Base-by-base conservation (phyloP, 1,140 invertebrate species). In the Anthonomus grandis region DNA sequence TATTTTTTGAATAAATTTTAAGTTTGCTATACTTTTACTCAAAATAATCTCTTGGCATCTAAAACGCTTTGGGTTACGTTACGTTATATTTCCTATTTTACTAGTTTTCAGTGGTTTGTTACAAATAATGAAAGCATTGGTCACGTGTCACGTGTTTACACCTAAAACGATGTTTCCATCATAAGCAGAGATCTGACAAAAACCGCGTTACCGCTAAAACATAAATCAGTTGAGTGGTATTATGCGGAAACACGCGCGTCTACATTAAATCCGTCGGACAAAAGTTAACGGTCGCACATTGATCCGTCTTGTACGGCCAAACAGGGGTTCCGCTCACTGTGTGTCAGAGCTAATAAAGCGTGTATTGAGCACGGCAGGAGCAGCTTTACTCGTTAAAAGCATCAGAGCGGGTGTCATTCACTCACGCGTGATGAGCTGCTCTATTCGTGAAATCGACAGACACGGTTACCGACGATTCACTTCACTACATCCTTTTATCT, bases 261-360 rank as follows among this genome's bases (percentile, higher is more conserved):
- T 23, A 55, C 37, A 55, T 38, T 55, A 46, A 55, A 55, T 46
- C 17, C 31, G 19, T 13, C 38, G 42, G 31, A 55, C 52, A 55
- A 55, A 55, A 55, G 41, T 55, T 55, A 55, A 37, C 52, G 52
- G 52, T 38, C 52, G 27, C 38, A 55, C 52, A 55, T 55, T 55
- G 52, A 55, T 55, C 52, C 52, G 23, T 46, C 52, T 55, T 55
- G 52, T 55, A 44, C 27, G 22, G 41, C 42, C 46, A 45, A 46
- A 55, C 41, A 55, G 21, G 52, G 45, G 46, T 37, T 34, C 52
- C 23, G 44, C 18, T 17, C n/a, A n/a, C n/a, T n/a, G n/a, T 31
- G 50, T 53, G 52, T 55, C 52, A 37, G 25, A 36, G 18, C 52
- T 55, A 55, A 55, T 55, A 45, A 55, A 55, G 52, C 52, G 52